phyloP scores from a whole-genome alignment of 2,888 invertebrate species.

The Hypomecis atomaria region DNA sequence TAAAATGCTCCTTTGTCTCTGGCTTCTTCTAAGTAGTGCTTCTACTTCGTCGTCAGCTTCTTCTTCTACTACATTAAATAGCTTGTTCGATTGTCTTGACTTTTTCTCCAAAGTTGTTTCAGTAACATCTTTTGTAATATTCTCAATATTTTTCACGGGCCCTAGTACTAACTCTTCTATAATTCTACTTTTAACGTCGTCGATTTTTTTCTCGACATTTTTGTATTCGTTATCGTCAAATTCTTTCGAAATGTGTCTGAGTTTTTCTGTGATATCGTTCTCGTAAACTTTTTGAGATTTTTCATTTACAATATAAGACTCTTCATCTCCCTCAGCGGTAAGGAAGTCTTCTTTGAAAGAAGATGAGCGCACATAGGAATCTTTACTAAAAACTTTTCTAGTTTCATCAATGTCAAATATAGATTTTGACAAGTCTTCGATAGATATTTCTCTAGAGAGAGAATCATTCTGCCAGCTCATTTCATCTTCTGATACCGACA shows the following conservation, averaged over 20 bases:
- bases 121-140: slow-evolving; percentile 72
- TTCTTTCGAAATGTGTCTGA: slow-evolving; percentile 77
- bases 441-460: slow-evolving; percentile 84
- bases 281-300: slow-evolving; percentile 76
- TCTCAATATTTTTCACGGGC: slow-evolving; percentile 65
- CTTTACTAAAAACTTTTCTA: slow-evolving; percentile 80
- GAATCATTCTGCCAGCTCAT: slow-evolving; percentile 82
- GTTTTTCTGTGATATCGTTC: slow-evolving; percentile 78
- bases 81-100: slow-evolving; percentile 59
- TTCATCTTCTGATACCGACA: slow-evolving; percentile 87
- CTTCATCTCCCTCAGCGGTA: slow-evolving; percentile 73
- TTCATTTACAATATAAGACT: slow-evolving; percentile 70
- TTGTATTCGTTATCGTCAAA: slow-evolving; percentile 72
- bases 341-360: slow-evolving; percentile 80
- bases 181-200: slow-evolving; percentile 74
- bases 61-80: slow-evolving; percentile 77
- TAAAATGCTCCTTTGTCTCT: slow-evolving; percentile 88
- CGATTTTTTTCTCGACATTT: slow-evolving; percentile 63
- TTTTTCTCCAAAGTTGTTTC: slow-evolving; percentile 73
- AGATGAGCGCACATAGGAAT: slow-evolving; percentile 75
- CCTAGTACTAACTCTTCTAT: slow-evolving; percentile 75
- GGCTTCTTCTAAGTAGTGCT: slow-evolving; percentile 86
- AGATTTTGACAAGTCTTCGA: slow-evolving; percentile 83
- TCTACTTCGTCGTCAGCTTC: slow-evolving; percentile 86
- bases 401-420: slow-evolving; percentile 81